A percentile compares a stretch with the other conserved stretches of the same genome.
These are phyloP conservation scores for Trochalopteron elliotii DNA, from an alignment of 2,113 vertebrate genomes.

Conservation along the genomic window DNA sequence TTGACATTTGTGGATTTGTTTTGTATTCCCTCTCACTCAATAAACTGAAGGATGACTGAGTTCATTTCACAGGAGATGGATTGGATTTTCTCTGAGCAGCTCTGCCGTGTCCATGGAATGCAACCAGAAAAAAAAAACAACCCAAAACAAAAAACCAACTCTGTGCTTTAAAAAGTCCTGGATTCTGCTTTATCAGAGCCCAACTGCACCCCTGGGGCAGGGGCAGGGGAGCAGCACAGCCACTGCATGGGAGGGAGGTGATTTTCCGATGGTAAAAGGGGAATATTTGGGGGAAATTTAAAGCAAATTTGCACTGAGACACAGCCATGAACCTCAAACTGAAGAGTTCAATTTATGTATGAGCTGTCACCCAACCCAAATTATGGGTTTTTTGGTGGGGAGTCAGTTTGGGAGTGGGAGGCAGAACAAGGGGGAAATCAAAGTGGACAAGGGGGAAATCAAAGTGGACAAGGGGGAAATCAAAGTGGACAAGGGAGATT, in stretches of 20 bases:
- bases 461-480: background rate
- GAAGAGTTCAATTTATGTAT: background rate
- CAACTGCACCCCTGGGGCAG: background rate
- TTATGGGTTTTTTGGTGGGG: background rate
- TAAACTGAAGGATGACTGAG: slow-evolving; percentile 47
- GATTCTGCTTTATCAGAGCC: background rate
- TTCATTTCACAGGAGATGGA: slow-evolving; percentile 54
- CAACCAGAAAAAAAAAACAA: background rate
- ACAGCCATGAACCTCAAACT: background rate
- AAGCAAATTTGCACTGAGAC: background rate
- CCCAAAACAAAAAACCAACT: background rate
- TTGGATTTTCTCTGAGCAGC: slow-evolving; percentile 23
- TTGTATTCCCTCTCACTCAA: slow-evolving; percentile 32
- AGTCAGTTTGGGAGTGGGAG: background rate
- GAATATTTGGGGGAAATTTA: background rate
- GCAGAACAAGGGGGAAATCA: fast-evolving
- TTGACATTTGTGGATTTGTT: slow-evolving; percentile 52
- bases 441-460: background rate
- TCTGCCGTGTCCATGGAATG: background rate
- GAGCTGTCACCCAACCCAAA: background rate
- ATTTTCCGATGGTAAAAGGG: background rate
- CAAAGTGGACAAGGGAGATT: background rate
- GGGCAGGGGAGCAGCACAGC: background rate
- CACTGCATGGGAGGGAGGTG: background rate
- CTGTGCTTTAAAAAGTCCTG: background rate